phyloP scores from a whole-genome alignment of 2,113 vertebrate genomes.

The Chloropsis cyanopogon region DNA sequence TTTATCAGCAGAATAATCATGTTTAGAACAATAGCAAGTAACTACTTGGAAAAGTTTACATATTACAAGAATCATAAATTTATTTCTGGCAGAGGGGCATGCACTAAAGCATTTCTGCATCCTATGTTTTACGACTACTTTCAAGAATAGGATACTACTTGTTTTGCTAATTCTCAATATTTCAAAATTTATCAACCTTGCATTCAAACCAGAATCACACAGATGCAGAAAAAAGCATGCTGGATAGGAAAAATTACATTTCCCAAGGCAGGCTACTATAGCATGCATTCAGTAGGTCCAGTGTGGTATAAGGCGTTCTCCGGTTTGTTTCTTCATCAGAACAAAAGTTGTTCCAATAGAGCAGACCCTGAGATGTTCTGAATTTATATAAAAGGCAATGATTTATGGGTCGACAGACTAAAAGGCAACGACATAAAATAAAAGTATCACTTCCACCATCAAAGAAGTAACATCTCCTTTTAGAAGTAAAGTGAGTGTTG shows the following conservation, averaged over 20 bases:
- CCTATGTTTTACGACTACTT: neutral
- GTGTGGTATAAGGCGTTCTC: neutral
- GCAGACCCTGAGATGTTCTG: neutral
- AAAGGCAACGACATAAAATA: neutral
- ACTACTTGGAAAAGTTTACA: neutral
- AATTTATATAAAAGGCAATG: neutral
- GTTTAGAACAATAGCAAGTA: neutral
- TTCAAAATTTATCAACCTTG: neutral
- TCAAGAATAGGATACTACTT: neutral
- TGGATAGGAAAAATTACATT: neutral
- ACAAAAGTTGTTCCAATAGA: neutral
- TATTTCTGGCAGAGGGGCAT: neutral
- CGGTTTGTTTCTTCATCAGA: neutral
- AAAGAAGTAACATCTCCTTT: neutral
- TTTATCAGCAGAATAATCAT: neutral
- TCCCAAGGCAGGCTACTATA: neutral
- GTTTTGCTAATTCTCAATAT: neutral
- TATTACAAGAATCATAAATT: neutral
- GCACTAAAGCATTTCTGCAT: neutral
- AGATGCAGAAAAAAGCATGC: neutral
- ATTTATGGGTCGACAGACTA: neutral
- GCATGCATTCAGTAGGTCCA: neutral
- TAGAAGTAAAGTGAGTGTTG: neutral
- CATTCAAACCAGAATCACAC: neutral
- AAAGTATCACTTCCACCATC: neutral